Base-by-base conservation (phyloP, 2,113 vertebrate genomes). In the Oncorhynchus mykiss region DNA sequence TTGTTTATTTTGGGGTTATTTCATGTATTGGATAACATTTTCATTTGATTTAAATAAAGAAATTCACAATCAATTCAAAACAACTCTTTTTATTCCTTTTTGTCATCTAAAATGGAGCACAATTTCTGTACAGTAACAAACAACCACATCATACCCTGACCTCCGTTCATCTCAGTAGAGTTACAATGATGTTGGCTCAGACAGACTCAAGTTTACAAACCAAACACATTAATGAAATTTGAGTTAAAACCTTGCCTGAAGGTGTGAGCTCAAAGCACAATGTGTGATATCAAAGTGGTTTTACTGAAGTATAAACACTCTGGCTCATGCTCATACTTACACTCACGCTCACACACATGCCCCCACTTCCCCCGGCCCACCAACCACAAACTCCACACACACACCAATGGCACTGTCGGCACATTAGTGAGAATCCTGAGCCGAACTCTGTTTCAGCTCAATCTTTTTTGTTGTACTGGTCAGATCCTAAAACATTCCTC, bases 41-140 rank as follows among this genome's bases (percentile, higher is more conserved):
- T 39, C 14, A 8, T 57, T 67, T 54, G 39, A 78, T 29, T 79
- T 79, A 12, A 72, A 84, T 82, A 87, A 78, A 82, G 45, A 59
- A 12, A n/a, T 72, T 72, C 16, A 72, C 16, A 2, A 2, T 0
- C 1, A 75, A 78, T 24, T 69, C 57, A 74, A 54, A 16, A 24
- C 2, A 65, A 76, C 76, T 77, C 34, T 82, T 72, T 65, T 64
- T 72, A 66, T 83, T 88, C 85, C 80, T 16, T 84, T 64, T 18
- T 48, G 8, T 9, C 39, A 65, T 89, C 88, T 87, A 93, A 93
- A 93, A 93, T 92, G 93, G 76, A 90, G 84, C 76, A 86, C 82
- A 81, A 89, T 91, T 90, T 93, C 86, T 91, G 86, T 92, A 91
- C 89, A 92, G 80, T 3, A 39, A 77, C 65, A 27, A 85, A 72